Evolutionary conservation across 2,797 vertebrate species (phyloP).

Genomic region (Siniperca undulata): DNA sequence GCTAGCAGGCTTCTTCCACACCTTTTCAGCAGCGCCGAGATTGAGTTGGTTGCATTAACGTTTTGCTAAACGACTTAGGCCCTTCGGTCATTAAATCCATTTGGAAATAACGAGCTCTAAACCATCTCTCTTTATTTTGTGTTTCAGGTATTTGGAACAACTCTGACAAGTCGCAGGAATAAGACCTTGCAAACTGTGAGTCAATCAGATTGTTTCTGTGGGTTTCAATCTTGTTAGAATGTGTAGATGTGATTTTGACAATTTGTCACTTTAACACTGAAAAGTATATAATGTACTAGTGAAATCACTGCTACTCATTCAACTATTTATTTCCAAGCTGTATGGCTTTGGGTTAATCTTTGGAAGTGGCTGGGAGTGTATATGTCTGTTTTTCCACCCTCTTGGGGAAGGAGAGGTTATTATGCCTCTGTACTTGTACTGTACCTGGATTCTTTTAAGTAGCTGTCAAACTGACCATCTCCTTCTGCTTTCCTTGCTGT

Average conservation of each 20-base stretch:
- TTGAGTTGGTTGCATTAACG: fast-evolving
- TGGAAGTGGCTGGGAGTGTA: neutral
- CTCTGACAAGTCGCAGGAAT: conserved; percentile 71
- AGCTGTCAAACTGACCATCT: conserved; percentile 55
- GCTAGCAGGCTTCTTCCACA: neutral
- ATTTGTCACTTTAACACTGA: neutral
- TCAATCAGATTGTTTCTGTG: conserved; percentile 21
- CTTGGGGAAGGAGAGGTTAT: neutral
- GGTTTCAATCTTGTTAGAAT: neutral
- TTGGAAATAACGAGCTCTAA: fast-evolving
- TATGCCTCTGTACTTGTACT: neutral
- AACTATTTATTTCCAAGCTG: neutral
- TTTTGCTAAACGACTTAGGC: neutral
- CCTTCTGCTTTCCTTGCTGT: conserved; percentile 56
- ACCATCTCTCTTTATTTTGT: conserved; percentile 4
- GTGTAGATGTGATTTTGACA: neutral
- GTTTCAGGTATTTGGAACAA: conserved; percentile 80
- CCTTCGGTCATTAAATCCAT: neutral
- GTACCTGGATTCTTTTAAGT: conserved; percentile 19
- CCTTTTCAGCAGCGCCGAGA: neutral
- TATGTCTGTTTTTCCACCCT: conserved; percentile 14
- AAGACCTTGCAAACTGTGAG: conserved; percentile 72
- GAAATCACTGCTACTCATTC: neutral
- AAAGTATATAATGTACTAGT: fast-evolving
- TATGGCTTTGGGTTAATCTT: conserved; percentile 29